These are phyloP conservation scores for Aleiodes leptofemur DNA, from an alignment of 2,888 invertebrate genomes.

Conservation along the genomic window DNA sequence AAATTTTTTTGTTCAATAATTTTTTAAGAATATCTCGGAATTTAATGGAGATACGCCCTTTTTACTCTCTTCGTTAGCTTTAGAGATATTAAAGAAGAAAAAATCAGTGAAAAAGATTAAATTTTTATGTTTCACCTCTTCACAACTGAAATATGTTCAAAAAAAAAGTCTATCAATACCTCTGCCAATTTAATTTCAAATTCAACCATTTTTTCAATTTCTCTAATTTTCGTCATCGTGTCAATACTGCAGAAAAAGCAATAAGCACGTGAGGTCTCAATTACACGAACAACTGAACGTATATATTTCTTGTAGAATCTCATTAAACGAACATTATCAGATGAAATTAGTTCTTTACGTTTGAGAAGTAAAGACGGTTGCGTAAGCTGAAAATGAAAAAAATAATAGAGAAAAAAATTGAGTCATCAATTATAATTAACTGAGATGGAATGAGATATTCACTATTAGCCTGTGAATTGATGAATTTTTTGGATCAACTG, in stretches of 20 bases:
- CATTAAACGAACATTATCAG: too few relatives aligned
- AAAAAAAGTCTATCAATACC: conserved; percentile 2
- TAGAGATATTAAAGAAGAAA: too few relatives aligned
- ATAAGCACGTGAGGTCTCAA: conserved; percentile 30
- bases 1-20: too few relatives aligned
- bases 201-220: conserved; percentile 27
- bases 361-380: too few relatives aligned
- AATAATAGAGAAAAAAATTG: neutral
- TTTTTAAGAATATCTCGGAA: too few relatives aligned
- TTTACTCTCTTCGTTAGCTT: too few relatives aligned
- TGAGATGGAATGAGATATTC: neutral
- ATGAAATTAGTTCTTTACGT: too few relatives aligned
- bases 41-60: too few relatives aligned
- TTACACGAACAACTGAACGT: too few relatives aligned
- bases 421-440: neutral
- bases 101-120: too few relatives aligned
- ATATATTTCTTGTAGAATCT: too few relatives aligned
- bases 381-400: neutral
- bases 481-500: conserved; percentile 5
- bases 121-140: neutral
- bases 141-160: neutral
- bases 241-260: neutral
- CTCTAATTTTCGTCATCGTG: neutral
- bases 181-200: conserved; percentile 40
- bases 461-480: neutral